These are phyloP conservation scores for Zaprionus nigranus DNA, from an alignment of 1,140 invertebrate genomes.

Conservation along the genomic window DNA sequence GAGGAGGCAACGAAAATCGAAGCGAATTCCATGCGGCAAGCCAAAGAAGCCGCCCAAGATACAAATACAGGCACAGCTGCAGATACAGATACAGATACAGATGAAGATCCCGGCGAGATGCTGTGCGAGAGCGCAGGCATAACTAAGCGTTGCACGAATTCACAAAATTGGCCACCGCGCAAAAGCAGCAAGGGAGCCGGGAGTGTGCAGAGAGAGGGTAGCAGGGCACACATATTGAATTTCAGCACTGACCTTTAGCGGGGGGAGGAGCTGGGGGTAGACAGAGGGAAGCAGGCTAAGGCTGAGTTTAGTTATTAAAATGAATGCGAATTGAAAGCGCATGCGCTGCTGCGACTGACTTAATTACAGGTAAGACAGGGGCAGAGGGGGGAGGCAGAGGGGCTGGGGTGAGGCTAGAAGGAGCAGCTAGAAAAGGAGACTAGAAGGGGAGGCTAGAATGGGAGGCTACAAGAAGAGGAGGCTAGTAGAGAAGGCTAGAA, in stretches of 20 bases:
- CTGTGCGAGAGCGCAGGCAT: too few relatives aligned
- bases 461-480: too few relatives aligned
- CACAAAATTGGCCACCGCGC: conserved; percentile 75
- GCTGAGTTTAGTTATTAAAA: conserved; percentile 61
- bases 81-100: conserved; percentile 35
- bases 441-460: too few relatives aligned
- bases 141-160: conserved; percentile 79
- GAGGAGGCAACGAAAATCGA: conserved; percentile 13
- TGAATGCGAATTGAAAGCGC: conserved; percentile 55
- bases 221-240: conserved; percentile 74
- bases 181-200: background rate
- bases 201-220: conserved; percentile 40
- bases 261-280: background rate
- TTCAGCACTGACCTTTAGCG: conserved; percentile 70
- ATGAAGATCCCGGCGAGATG: conserved; percentile 40
- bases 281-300: background rate
- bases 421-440: too few relatives aligned
- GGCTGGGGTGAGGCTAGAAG: rapidly evolving
- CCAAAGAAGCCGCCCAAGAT: conserved; percentile 70
- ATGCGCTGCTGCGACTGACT: conserved; percentile 59
- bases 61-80: conserved; percentile 36
- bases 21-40: conserved; percentile 60
- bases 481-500: too few relatives aligned
- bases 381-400: background rate
- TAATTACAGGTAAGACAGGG: conserved; percentile 60